Base-by-base conservation (phyloP, 2,797 vertebrate genomes). In the Erethizon dorsatum region DNA sequence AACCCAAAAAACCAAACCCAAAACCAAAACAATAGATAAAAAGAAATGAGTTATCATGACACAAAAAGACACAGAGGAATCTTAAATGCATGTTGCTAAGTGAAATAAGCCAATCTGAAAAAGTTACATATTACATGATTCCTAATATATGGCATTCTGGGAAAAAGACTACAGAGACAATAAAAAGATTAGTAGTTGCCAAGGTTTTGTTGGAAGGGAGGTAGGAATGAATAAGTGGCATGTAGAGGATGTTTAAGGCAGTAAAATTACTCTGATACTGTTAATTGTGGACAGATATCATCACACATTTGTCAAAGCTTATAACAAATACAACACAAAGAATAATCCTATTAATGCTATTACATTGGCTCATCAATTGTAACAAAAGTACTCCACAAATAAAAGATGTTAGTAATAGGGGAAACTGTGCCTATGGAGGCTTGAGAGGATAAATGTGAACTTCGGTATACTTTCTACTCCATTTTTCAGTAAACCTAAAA, bases 401-500 rank as follows among this genome's bases (percentile, higher is more conserved):
- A 24, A 87, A 86, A 95, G 28, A 63, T 52, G 15, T 90, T 90
- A 87, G 78, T 67, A 88, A 89, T 4, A 90, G n/a, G 26, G 31
- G 13, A 75, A 96, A 87, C 18, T 26, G 22, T 73, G 26, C 54
- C 57, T 75, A 22, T 52, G 14, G 45, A 10, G 15, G n/a, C 9
- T 75, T 61, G 22, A 86, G 17, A 17, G 52, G 28, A 45, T 41
- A 59, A 93, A 85, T 73, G 47, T 28, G 17, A 82, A 50, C 8
- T 50, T 94, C 20, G 37, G 33, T 90, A 28, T 78, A 85, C 24
- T 89, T 95, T 77, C 52, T 75, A 54, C 33, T 94, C 31, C 93
- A 65, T 77, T 90, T 95, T 96, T 87, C 52, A 54, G n/a, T 86
- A 71, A 95, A 63, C 22, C 18, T 92, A 89, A 79, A 92, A 93